Conservation (phyloP, 2,113 vertebrate species). For the Xiphorhynchus elegans region DNA sequence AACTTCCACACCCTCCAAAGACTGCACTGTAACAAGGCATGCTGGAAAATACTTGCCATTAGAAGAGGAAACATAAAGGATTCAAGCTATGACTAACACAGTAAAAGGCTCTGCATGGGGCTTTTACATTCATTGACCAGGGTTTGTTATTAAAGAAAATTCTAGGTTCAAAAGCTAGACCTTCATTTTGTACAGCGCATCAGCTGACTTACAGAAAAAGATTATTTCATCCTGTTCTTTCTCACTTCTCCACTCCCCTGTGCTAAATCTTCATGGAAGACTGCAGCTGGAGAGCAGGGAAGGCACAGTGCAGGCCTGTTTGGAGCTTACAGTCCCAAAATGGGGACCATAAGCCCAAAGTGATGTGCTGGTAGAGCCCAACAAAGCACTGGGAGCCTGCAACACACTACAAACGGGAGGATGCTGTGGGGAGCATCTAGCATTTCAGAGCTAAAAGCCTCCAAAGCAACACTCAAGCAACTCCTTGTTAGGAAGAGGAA, state of each 20-base stretch:
- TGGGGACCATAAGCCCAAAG: neutral
- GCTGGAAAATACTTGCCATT: slow-evolving; percentile 77
- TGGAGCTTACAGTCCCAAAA: neutral
- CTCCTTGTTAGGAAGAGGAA: neutral
- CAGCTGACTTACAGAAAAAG: slow-evolving; percentile 42
- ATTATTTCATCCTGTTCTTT: neutral
- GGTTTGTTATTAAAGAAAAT: slow-evolving; percentile 71
- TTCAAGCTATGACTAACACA: slow-evolving; percentile 77
- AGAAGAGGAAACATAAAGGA: slow-evolving; percentile 75
- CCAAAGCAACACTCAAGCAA: neutral
- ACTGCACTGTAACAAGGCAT: slow-evolving; percentile 60
- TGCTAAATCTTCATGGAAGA: neutral
- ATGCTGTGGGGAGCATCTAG: neutral
- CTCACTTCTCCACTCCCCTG: neutral
- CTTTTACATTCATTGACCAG: slow-evolving; percentile 71
- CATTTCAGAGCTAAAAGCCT: neutral
- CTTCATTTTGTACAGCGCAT: neutral
- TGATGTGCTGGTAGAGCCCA: fast-evolving
- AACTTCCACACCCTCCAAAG: slow-evolving; percentile 75
- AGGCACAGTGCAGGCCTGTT: neutral
- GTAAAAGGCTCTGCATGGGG: slow-evolving; percentile 69
- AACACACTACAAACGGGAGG: fast-evolving
- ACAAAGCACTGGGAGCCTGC: neutral
- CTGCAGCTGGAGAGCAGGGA: neutral
- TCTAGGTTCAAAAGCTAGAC: slow-evolving; percentile 58